These are phyloP conservation scores for Darwinula stevensoni DNA, from an alignment of 2,888 invertebrate species.

Conservation along the genomic window DNA sequence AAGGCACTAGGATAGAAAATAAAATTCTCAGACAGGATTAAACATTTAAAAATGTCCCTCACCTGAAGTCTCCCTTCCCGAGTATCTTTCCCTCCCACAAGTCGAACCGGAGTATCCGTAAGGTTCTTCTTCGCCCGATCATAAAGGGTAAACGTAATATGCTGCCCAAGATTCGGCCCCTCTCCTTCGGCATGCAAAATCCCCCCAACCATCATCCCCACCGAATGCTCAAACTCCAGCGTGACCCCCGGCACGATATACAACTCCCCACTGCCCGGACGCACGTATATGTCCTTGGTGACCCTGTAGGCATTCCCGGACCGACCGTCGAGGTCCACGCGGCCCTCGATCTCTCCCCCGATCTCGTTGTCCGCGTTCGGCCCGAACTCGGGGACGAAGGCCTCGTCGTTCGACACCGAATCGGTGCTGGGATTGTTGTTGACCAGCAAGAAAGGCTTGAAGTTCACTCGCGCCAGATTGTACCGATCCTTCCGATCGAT, in stretches of 20 bases:
- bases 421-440: conserved; percentile 66
- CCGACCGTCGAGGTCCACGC: conserved; percentile 17
- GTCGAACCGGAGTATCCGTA: conserved; percentile 24
- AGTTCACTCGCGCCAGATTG: conserved; percentile 69
- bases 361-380: conserved; percentile 35
- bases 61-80: conserved; percentile 60
- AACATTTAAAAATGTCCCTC: too few relatives aligned
- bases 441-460: conserved; percentile 65
- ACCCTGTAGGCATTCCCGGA: conserved; percentile 51
- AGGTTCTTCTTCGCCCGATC: conserved; percentile 7
- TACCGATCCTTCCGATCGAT: conserved; percentile 53
- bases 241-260: conserved; percentile 63
- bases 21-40: too few relatives aligned
- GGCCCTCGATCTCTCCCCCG: conserved; percentile 76
- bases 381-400: conserved; percentile 47
- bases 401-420: conserved; percentile 39
- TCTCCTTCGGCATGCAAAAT: conserved; percentile 29
- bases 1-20: background rate
- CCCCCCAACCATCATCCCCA: conserved; percentile 84
- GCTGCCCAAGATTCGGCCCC: conserved; percentile 5
- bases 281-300: conserved; percentile 67
- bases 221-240: conserved; percentile 46
- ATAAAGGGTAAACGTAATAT: conserved; percentile 10
- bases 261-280: conserved; percentile 73
- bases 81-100: conserved; percentile 46